Conservation (phyloP, 2,113 vertebrate species). For the Osmerus mordax region DNA sequence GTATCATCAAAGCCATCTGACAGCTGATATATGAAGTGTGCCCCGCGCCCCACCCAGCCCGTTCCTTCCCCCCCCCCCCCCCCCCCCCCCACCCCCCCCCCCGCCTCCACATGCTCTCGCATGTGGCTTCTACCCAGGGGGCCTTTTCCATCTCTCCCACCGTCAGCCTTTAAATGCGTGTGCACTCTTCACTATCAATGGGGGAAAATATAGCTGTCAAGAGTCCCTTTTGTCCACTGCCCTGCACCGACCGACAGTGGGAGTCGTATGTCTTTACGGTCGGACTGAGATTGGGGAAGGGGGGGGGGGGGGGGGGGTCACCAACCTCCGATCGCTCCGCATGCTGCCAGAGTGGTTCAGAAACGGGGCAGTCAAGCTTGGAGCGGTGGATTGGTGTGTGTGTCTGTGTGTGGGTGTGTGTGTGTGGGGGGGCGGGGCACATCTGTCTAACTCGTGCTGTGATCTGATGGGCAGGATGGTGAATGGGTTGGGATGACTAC, state of each 20-base stretch:
- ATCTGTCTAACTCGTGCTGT: no score
- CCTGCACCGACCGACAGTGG: constrained; percentile 14
- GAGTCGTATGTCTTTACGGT: constrained; percentile 54
- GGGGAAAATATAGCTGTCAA: constrained; percentile 36
- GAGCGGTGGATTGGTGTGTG: no score
- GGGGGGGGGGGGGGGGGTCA: neutral
- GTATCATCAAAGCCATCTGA: constrained; percentile 28
- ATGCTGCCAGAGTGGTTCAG: no score
- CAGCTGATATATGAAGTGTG: constrained; percentile 18
- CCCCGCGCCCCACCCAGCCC: neutral
- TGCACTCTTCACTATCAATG: constrained; percentile 43
- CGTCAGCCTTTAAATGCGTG: constrained; percentile 31
- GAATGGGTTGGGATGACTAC: no score
- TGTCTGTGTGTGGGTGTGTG: no score
- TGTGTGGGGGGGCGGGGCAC: no score
- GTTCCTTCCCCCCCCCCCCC: constrained; percentile 2
- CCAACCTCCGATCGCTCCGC: no score
- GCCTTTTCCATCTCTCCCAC: constrained; percentile 20
- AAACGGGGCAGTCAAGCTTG: no score
- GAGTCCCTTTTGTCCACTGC: constrained; percentile 34
- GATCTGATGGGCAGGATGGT: no score
- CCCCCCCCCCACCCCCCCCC: neutral
- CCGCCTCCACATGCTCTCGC: constrained; percentile 18
- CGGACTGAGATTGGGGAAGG: neutral
- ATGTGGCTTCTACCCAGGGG: constrained; percentile 23